These are phyloP conservation scores for Acanthopagrus latus DNA, from an alignment of 2,797 vertebrate species.

Conservation along the genomic window DNA sequence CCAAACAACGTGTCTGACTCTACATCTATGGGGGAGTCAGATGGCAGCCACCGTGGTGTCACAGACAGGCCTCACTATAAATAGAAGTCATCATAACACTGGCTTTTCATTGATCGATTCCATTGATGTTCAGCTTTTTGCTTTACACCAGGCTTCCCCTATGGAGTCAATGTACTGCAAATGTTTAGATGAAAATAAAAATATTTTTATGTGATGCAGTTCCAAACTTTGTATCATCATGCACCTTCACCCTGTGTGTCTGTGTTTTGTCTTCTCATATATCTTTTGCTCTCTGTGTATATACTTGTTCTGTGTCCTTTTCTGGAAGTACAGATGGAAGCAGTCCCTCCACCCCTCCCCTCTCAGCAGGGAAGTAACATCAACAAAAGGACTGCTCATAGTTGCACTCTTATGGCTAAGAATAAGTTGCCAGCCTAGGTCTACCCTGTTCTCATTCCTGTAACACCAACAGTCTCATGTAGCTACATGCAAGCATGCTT, in stretches of 20 bases:
- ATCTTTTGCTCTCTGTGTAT: slow-evolving; percentile 28
- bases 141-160: slow-evolving; percentile 39
- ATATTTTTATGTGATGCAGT: slow-evolving; percentile 35
- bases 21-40: slow-evolving; percentile 11
- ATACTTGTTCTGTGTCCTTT: slow-evolving; percentile 68
- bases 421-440: slow-evolving; percentile 42
- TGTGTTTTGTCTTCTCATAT: slow-evolving; percentile 32
- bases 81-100: slow-evolving; percentile 72
- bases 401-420: slow-evolving; percentile 56
- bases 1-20: slow-evolving; percentile 9
- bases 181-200: slow-evolving; percentile 44
- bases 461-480: slow-evolving; percentile 24
- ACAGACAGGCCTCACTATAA: slow-evolving; percentile 69
- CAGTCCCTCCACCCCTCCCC: slow-evolving; percentile 35
- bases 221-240: slow-evolving; percentile 23
- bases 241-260: slow-evolving; percentile 9
- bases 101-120: slow-evolving; percentile 76
- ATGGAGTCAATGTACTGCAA: slow-evolving; percentile 25
- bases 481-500: slow-evolving; percentile 17
- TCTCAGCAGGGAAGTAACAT: slow-evolving; percentile 43
- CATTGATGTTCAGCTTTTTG: slow-evolving; percentile 63
- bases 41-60: slow-evolving; percentile 51
- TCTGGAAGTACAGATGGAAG: slow-evolving; percentile 68
- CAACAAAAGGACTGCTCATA: slow-evolving; percentile 62
- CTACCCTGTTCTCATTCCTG: slow-evolving; percentile 35